Percentiles rank a stretch among this genome's conserved stretches.
Conservation (phyloP, 1,140 invertebrate genomes). For the Nylanderia fulva region DNA sequence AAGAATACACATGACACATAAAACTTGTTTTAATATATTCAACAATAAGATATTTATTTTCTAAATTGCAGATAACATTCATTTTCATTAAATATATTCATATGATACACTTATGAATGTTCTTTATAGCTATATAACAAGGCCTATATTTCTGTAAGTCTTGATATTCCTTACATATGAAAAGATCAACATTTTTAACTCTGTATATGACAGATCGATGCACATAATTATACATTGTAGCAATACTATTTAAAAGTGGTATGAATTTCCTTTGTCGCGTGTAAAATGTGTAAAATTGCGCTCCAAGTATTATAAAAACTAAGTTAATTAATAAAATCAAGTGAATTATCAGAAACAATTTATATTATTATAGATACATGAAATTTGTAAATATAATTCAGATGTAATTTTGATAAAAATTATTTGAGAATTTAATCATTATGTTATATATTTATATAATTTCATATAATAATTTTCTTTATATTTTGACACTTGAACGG, state of each 20-base stretch:
- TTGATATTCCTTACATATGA: slow-evolving; percentile 27
- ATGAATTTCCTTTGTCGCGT: slow-evolving; percentile 8
- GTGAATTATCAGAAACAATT: not conserved
- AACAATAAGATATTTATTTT: slow-evolving; percentile 34
- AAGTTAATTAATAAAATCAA: slow-evolving; percentile 24
- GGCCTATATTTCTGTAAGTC: slow-evolving; percentile 39
- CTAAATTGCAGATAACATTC: slow-evolving; percentile 14
- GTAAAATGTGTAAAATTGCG: slow-evolving; percentile 63
- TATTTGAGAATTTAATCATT: no score
- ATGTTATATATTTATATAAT: no score
- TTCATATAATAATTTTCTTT: no score
- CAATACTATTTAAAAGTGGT: slow-evolving; percentile 43
- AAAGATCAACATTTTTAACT: slow-evolving; percentile 40
- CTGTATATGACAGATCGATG: slow-evolving; percentile 45
- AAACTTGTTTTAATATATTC: slow-evolving; percentile 17
- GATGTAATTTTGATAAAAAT: no score
- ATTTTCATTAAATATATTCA: slow-evolving; percentile 27
- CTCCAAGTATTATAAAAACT: slow-evolving; percentile 25
- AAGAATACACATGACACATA: slow-evolving; percentile 3
- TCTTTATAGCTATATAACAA: slow-evolving; percentile 61
- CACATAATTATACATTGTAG: slow-evolving; percentile 30
- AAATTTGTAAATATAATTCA: slow-evolving; percentile 33
- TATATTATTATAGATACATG: not conserved
- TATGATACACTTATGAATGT: slow-evolving; percentile 38
- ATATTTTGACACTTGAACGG: no score